Conservation (phyloP, 2,797 vertebrate species). For the Coccyzus lansbergi region DNA sequence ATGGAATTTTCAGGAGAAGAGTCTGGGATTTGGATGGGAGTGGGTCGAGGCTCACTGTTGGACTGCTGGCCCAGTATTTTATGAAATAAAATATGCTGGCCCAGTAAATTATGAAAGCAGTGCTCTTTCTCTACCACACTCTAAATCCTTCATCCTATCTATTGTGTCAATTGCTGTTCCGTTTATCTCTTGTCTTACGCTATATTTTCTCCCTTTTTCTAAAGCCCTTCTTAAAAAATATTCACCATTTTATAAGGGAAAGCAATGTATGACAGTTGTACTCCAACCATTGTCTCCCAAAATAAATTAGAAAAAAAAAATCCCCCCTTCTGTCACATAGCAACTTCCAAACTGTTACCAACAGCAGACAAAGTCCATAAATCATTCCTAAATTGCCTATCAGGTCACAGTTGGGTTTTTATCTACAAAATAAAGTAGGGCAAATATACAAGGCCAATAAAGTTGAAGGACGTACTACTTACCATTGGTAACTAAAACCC, state of each 20-base stretch:
- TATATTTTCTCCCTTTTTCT: not conserved
- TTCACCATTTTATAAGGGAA: not conserved
- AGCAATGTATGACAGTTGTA: slow-evolving; percentile 12
- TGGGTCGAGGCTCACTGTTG: not conserved
- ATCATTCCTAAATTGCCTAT: slow-evolving; percentile 75
- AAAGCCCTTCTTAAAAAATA: not conserved
- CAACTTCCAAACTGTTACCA: slow-evolving; percentile 31
- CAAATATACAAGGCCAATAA: slow-evolving; percentile 58
- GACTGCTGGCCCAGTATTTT: not conserved
- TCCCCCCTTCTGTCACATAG: slow-evolving; percentile 32
- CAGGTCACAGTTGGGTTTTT: slow-evolving; percentile 44
- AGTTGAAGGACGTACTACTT: slow-evolving; percentile 51
- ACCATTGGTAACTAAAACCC: slow-evolving; percentile 46
- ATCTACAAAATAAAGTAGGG: slow-evolving; percentile 62
- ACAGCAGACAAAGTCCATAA: slow-evolving; percentile 59
- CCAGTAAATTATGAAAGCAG: not conserved
- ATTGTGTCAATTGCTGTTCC: not conserved
- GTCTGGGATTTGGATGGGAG: not conserved
- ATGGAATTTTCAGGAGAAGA: not conserved
- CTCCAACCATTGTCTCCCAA: not conserved
- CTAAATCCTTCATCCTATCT: not conserved
- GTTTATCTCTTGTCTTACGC: not conserved
- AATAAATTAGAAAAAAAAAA: slow-evolving; percentile 36
- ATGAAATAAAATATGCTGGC: not conserved
- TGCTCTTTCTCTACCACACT: not conserved